These are phyloP conservation scores for Phenacoccus solenopsis DNA, from an alignment of 1,140 invertebrate species.

Conservation along the genomic window DNA sequence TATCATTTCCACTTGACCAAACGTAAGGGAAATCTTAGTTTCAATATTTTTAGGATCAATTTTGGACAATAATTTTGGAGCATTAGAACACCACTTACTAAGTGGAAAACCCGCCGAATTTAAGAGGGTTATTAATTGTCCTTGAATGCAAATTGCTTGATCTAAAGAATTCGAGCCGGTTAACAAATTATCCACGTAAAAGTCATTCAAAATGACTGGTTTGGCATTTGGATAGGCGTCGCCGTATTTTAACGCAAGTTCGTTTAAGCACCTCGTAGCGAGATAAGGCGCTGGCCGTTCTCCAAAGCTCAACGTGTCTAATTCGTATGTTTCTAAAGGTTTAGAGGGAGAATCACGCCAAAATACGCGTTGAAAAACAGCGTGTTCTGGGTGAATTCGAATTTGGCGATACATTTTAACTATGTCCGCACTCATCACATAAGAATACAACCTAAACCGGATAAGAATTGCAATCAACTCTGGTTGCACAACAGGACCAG, in stretches of 20 bases:
- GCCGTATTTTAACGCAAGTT: conserved; percentile 28
- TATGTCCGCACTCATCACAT: conserved; percentile 30
- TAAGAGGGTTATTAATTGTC: not conserved
- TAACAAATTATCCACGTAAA: not conserved
- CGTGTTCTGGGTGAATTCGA: conserved; percentile 21
- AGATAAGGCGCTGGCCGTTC: conserved; percentile 29
- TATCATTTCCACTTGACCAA: not conserved
- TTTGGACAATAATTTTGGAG: not conserved
- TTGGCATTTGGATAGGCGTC: not conserved
- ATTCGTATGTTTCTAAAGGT: conserved; percentile 24
- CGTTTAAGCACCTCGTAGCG: conserved; percentile 31
- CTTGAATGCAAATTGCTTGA: not conserved
- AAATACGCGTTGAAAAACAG: conserved; percentile 32
- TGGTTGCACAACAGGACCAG: conserved; percentile 31
- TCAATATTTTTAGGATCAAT: not conserved
- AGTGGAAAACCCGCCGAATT: not conserved
- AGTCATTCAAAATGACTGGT: not conserved
- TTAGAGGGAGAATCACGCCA: conserved; percentile 25
- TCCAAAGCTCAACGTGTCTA: conserved; percentile 31
- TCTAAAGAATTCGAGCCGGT: not conserved
- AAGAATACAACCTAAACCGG: conserved; percentile 29
- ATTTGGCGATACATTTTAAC: conserved; percentile 27
- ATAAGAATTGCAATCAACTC: conserved; percentile 32
- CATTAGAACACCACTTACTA: conserved; percentile 8
- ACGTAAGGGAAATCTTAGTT: not conserved